Base-by-base conservation (phyloP, 2,113 vertebrate species). In the Lucifuga dentata region DNA sequence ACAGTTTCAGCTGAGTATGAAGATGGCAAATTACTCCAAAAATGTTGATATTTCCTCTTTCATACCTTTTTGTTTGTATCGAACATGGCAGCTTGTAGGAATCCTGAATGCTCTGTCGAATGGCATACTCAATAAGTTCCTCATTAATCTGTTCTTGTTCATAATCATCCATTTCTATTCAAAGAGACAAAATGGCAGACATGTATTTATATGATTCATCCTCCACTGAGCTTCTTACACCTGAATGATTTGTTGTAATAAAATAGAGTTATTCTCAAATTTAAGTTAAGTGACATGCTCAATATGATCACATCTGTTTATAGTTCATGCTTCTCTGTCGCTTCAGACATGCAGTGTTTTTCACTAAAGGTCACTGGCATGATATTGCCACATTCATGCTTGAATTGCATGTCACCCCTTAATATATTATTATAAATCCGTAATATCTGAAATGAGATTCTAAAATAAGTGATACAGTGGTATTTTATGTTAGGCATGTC, bases 51-150 rank as follows among this genome's bases (percentile, higher is more conserved):
- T n/a, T n/a, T 90, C 16, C 21, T 39, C 15, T 29, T 55, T 57
- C 11, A 8, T 77, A 96, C 95, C 95, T 92, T 78, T 91, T 80
- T 48, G 64, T 74, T 73, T 46, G 61, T 20, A 36, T 55, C 9
- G 61, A 64, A 68, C 78, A 39, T 5, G 46, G 39, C 32, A 51
- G 66, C 70, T 73, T 86, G 63, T 41, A 78, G 16, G 92, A 89
- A 65, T 96, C 95, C 67, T 94, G 88, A 78, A 95, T 85, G 78
- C 93, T 95, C 79, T 95, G 88, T 44, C 83, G 92, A 76, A 96
- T 70, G 38, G 93, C 94, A 80, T 93, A 95, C 48, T 88, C 89
- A 40, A 92, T 72, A 41, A 96, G 85, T 26, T 93, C 94, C 79
- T 95, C 94, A 39, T 92, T 85, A 6, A 88, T 73, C 26, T 88